phyloP scores from a whole-genome alignment of 92 coral and sea anemone species.

The Parazoanthus atlanticus region DNA sequence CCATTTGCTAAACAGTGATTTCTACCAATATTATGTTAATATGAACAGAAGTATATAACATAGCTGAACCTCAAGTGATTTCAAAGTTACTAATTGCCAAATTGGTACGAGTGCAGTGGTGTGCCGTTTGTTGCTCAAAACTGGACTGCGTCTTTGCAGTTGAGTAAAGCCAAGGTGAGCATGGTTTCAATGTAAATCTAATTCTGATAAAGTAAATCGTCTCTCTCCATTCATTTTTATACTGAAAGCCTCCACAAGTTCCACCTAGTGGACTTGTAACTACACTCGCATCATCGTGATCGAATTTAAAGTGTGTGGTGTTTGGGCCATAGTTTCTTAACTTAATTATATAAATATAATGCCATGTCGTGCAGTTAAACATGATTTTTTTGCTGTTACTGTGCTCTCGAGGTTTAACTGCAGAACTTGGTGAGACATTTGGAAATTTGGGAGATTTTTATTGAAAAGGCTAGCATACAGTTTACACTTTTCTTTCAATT shows the following conservation, averaged over 20 bases:
- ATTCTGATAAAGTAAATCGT: background rate
- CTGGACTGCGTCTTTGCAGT: background rate
- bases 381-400: background rate
- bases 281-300: background rate
- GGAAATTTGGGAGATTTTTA: too few relatives aligned
- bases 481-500: background rate
- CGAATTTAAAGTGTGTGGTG: background rate
- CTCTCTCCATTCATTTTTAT: too few relatives aligned
- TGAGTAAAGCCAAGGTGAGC: background rate
- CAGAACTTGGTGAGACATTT: background rate
- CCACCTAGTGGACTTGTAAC: background rate
- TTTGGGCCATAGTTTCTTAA: background rate
- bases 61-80: background rate
- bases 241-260: background rate
- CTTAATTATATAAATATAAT: background rate
- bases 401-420: background rate
- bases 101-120: background rate
- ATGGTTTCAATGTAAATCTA: background rate
- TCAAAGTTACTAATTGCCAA: background rate
- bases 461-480: background rate
- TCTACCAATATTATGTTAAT: constrained; percentile 30
- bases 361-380: background rate
- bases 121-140: background rate
- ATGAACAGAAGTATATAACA: constrained; percentile 16
- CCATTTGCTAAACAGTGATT: constrained; percentile 26